Base-by-base conservation (phyloP, 2,888 invertebrate species). In the Campopleginae sp. region DNA sequence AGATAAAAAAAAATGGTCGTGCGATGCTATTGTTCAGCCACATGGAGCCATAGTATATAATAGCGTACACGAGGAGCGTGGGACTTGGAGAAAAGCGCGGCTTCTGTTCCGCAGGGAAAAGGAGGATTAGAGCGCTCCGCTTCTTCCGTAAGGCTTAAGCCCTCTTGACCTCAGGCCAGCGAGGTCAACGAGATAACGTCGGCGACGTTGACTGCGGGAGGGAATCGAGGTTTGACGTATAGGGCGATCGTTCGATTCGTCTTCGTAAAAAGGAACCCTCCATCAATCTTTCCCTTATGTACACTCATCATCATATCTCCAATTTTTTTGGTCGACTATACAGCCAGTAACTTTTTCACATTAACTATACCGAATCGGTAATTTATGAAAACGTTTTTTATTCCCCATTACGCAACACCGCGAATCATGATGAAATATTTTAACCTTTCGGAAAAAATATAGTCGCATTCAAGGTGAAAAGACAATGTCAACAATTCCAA, bases 141-240 rank as follows among this genome's bases (percentile, higher is more conserved):
- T 85, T 80, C 85, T 76, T 76, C 82, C 76, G 70, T 51, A 76
- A 66, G 82, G 74, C 82, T 82, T 86, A 74, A 86, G 82, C 85
- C 74, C 82, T 86, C 85, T 86, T 86, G 85, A 86, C 82, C 85
- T 80, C 82, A 51, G 85, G 66, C 66, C 61, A 80, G 76, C 51
- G 82, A 77, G 82, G 82, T 86, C 81, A 83, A 86, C 78, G 85
- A 80, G 77, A 81, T 85, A 86, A 86, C 80, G 80, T 80, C 46
- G 80, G 77, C 77, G 80, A 80, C 80, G 72, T 44, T 51, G 82
- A 74, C 71, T 82, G 27, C 38, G 72, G 66, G 54, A 71, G 38
- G 61, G 65, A 61, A 70, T 63, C 70, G 66, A 48, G 54, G 54
- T 61, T 65, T 65, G 71, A 48, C 76, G 38, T 58, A 38, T 42